Evolutionary conservation across 2,797 vertebrate genomes (phyloP).

Genomic region (Astyanax mexicanus): DNA sequence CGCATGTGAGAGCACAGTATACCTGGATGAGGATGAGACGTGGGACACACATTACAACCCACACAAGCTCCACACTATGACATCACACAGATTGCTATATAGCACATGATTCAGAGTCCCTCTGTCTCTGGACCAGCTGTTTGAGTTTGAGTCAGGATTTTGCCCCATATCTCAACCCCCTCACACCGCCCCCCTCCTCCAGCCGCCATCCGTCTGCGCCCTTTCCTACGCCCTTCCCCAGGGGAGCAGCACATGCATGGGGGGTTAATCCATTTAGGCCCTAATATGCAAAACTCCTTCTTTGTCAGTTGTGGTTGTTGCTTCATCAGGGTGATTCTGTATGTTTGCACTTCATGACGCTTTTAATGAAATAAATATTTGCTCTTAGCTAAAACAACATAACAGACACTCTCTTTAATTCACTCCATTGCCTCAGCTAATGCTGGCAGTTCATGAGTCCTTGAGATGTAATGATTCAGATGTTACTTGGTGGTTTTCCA

Average conservation of each 20-base stretch:
- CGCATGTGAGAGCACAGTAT: neutral
- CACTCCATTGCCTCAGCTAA: constrained; percentile 14
- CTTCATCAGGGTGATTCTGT: constrained; percentile 41
- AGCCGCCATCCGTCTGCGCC: neutral
- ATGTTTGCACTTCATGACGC: constrained; percentile 14
- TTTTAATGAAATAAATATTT: constrained; percentile 49
- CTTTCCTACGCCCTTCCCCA: constrained; percentile 30
- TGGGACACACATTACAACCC: constrained; percentile 14
- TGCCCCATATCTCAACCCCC: neutral
- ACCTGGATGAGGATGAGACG: neutral
- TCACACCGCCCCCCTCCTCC: neutral
- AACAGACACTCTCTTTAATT: constrained; percentile 27
- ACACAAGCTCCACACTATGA: constrained; percentile 21
- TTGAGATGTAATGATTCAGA: constrained; percentile 33
- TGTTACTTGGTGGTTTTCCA: constrained; percentile 29
- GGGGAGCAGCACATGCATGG: constrained; percentile 1
- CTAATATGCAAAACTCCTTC: constrained; percentile 39
- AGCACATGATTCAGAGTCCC: constrained; percentile 49
- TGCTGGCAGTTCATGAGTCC: constrained; percentile 27
- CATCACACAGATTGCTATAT: constrained; percentile 19
- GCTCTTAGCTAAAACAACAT: constrained; percentile 31
- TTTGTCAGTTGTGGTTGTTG: constrained; percentile 27
- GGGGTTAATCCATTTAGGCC: constrained; percentile 54
- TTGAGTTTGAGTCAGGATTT: constrained; percentile 46
- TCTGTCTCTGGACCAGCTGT: constrained; percentile 53